Base-by-base conservation (phyloP, 1,140 invertebrate genomes). In the Probaryconus sp. region DNA sequence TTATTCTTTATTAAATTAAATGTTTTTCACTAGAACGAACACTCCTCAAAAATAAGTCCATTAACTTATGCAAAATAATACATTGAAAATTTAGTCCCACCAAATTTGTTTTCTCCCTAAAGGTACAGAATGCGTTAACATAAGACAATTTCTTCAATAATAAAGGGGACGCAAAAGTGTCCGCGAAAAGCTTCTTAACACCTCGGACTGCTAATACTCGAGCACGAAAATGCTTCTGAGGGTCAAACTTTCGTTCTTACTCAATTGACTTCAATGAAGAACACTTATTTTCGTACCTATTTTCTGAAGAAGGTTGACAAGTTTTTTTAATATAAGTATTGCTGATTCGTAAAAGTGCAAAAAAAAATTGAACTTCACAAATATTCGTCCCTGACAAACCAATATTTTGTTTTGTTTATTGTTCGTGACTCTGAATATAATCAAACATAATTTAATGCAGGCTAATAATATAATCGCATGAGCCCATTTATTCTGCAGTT, bases 171-270 rank as follows among this genome's bases (percentile, higher is more conserved):
- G 40, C 10, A 13, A 11, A 43, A 43, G 40, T 24, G 17, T 10
- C 5, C 3, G n/a, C 7, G 20, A 43, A 13, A 35, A 13, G 31
- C 31, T 13, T 24, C 20, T 45, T 21, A 21, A 45, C 40, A 45
- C 37, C 33, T 26, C 30, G 3, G 14, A 21, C 5, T 9, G 21
- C 48, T 47, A 45, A 53, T 51, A 14, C 28, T 40, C 5, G 21
- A 37, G 40, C 37, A 55, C 20, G 40, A 45, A 45, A 21, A 26
- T 26, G 20, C 18, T 11, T n/a, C 20, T 7, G 20, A 70, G 53
- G 31, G 45, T 30, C 37, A 45, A 45, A 2, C 40, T 45, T 26
- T 45, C 40, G 20, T 26, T 21, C 7, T 24, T 13, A 13, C 28
- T 30, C 9, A n/a, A n/a, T n/a, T 30, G 6, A 5, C 9, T 30